Percentiles rank a stretch among this genome's conserved stretches.
These are phyloP conservation scores for Scaptomyza flava DNA, from an alignment of 2,888 invertebrate genomes.

Conservation along the genomic window DNA sequence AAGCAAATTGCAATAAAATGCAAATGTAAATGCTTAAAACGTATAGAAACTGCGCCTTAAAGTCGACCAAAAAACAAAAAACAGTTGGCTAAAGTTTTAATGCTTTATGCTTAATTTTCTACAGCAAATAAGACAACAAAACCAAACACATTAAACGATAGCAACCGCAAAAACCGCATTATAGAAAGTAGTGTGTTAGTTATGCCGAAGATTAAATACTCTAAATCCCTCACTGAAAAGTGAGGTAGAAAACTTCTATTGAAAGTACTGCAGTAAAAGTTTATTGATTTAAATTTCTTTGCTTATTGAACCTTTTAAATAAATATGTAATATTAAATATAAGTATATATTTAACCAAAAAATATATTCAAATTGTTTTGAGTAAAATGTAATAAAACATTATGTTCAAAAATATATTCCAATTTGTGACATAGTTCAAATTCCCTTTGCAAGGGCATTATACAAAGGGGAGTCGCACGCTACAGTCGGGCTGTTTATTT, in stretches of 20 bases:
- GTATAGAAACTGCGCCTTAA: constrained; percentile 54
- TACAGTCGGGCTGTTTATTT: constrained; percentile 54
- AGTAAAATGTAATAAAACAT: neutral
- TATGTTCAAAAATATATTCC: neutral
- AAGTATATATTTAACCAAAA: neutral
- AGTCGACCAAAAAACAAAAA: constrained; percentile 30
- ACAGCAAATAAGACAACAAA: constrained; percentile 45
- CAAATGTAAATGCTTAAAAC: constrained; percentile 66
- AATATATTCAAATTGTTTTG: no score
- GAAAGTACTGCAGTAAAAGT: no score
- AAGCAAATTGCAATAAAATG: constrained; percentile 79
- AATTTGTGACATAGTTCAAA: neutral
- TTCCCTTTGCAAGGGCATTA: constrained; percentile 9
- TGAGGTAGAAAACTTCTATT: neutral
- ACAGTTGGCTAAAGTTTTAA: constrained; percentile 54
- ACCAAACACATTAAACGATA: constrained; percentile 9
- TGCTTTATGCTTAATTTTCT: constrained; percentile 73
- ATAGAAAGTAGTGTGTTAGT: neutral
- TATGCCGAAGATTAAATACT: neutral
- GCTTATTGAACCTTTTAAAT: no score
- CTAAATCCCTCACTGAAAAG: neutral
- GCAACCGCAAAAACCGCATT: constrained; percentile 17
- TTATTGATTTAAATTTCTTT: no score
- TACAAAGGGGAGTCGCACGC: constrained; percentile 29
- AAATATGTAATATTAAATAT: no score